Evolutionary conservation across 2,113 vertebrate species (phyloP).

Genomic region (Coryphaenoides rupestris): DNA sequence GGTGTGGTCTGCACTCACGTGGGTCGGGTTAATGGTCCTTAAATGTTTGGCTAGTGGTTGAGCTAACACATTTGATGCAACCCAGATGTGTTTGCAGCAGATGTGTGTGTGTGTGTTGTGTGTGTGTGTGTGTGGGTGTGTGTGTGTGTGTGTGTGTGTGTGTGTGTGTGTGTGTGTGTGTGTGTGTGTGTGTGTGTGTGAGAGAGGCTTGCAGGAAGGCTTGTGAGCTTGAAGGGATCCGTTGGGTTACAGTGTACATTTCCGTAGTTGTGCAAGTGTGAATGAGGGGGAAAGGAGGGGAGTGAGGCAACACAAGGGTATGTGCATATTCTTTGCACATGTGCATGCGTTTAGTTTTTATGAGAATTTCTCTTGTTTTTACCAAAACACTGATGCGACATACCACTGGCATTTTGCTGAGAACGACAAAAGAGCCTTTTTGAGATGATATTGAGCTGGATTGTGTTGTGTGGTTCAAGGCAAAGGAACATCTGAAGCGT

Average conservation of each 20-base stretch:
- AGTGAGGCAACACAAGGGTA: not conserved
- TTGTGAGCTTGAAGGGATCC: not conserved
- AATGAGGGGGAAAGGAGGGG: not conserved
- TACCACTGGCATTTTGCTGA: too few species aligned
- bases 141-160: too few species aligned
- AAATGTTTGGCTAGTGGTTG: slow-evolving; percentile 69
- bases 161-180: too few species aligned
- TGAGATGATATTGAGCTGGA: too few species aligned
- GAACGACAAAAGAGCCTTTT: too few species aligned
- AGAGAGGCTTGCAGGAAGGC: not conserved
- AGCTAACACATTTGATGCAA: slow-evolving; percentile 60
- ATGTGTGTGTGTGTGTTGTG: slow-evolving; percentile 31
- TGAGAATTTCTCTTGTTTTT: too few species aligned
- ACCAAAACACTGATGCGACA: too few species aligned
- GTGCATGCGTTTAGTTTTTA: too few species aligned
- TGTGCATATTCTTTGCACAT: too few species aligned
- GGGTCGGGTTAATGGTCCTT: slow-evolving; percentile 62
- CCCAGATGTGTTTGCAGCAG: slow-evolving; percentile 56
- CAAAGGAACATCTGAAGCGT: too few species aligned
- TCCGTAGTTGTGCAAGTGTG: slow-evolving; percentile 4
- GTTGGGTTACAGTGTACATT: slow-evolving; percentile 22
- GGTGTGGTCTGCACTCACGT: slow-evolving; percentile 38
- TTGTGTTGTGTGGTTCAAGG: too few species aligned
- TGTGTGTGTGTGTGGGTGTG: too few species aligned
- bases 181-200: slow-evolving; percentile 26